phyloP scores from a whole-genome alignment of 2,888 invertebrate species.

The Cyclophora punctaria region DNA sequence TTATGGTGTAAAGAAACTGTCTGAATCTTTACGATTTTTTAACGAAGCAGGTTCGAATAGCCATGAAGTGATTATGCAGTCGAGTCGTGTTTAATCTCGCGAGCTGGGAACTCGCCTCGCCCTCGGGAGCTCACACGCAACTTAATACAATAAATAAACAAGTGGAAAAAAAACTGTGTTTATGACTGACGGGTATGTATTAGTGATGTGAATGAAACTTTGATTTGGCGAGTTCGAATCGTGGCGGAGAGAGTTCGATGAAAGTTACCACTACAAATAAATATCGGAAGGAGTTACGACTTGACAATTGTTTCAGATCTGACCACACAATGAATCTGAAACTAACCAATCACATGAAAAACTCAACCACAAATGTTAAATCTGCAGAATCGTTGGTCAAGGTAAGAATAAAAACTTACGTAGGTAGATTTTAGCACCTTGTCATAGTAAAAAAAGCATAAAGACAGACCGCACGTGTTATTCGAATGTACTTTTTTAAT shows the following conservation, averaged over 20 bases:
- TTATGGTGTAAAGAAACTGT: constrained; percentile 23
- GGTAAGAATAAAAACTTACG: constrained; percentile 24
- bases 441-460: too few relatives aligned
- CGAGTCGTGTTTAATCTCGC: constrained; percentile 30
- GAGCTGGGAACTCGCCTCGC: constrained; percentile 46
- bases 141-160: background rate
- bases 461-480: too few relatives aligned
- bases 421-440: too few relatives aligned
- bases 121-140: constrained; percentile 44
- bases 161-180: constrained; percentile 15
- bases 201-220: background rate
- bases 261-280: too few relatives aligned
- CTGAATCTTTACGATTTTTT: constrained; percentile 44
- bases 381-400: constrained; percentile 48
- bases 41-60: constrained; percentile 46
- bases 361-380: constrained; percentile 36
- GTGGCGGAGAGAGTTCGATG: too few relatives aligned
- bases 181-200: constrained; percentile 45
- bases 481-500: too few relatives aligned
- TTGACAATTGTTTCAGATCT: too few relatives aligned
- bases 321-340: constrained; percentile 54
- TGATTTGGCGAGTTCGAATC: too few relatives aligned
- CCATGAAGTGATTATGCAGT: constrained; percentile 55
- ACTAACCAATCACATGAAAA: constrained; percentile 55
- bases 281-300: too few relatives aligned